Percentiles rank a stretch among this genome's conserved stretches.
These are phyloP conservation scores for Phodopus roborovskii DNA, from an alignment of 2,113 vertebrate species.

Conservation along the genomic window DNA sequence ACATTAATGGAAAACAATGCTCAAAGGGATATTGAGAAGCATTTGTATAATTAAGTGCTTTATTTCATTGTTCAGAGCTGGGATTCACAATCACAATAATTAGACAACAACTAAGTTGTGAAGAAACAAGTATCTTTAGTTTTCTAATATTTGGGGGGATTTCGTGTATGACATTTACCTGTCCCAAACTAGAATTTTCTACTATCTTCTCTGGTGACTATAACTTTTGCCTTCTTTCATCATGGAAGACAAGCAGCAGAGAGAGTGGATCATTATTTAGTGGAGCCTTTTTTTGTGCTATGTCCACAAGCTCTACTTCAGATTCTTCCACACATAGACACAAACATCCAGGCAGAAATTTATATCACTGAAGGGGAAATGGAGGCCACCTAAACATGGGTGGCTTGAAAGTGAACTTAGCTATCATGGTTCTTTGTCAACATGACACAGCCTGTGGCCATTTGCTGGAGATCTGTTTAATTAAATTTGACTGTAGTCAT, in stretches of 20 bases:
- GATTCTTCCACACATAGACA: not conserved
- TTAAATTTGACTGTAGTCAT: not conserved
- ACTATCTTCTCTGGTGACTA: fast-evolving
- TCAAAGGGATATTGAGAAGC: not conserved
- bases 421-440: too few relatives aligned
- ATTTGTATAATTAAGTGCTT: fast-evolving
- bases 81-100: not conserved
- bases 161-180: not conserved
- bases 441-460: not conserved
- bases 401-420: not conserved
- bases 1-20: not conserved
- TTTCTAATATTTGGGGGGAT: not conserved
- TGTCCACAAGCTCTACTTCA: not conserved
- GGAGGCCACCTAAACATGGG: not conserved
- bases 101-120: not conserved
- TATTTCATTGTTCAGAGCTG: not conserved
- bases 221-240: fast-evolving
- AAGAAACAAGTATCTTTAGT: not conserved
- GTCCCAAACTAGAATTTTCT: not conserved
- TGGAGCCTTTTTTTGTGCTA: too few relatives aligned
- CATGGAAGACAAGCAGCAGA: not conserved
- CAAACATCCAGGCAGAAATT: too few relatives aligned
- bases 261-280: fast-evolving
- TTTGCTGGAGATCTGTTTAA: not conserved
- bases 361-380: not conserved